Percentiles rank a stretch among this genome's conserved stretches.
Evolutionary conservation across 2,888 invertebrate genomes (phyloP).

Genomic region (Agrochola circellaris): DNA sequence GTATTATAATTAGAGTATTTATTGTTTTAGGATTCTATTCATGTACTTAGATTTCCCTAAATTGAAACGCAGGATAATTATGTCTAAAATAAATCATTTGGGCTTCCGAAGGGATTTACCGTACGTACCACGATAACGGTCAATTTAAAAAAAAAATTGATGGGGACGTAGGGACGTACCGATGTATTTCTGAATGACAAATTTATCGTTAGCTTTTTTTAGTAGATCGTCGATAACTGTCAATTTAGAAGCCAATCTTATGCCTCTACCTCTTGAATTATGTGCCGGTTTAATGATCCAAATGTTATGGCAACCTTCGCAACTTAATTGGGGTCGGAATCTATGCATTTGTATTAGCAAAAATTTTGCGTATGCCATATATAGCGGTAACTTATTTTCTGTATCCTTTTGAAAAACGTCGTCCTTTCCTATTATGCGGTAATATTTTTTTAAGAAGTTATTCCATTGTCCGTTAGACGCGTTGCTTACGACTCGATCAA

Average conservation of each 20-base stretch:
- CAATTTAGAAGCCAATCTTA: slow-evolving; percentile 94
- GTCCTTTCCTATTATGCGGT: slow-evolving; percentile 91
- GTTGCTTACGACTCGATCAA: slow-evolving; percentile 86
- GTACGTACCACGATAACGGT: not conserved
- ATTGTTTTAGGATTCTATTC: not conserved
- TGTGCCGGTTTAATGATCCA: slow-evolving; percentile 97
- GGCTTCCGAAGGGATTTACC: not conserved
- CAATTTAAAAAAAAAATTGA: not conserved
- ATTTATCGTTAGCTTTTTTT: slow-evolving; percentile 91
- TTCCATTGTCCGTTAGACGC: slow-evolving; percentile 92
- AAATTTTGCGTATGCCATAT: slow-evolving; percentile 87
- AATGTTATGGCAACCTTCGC: slow-evolving; percentile 95
- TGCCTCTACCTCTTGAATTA: slow-evolving; percentile 95
- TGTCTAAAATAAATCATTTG: not conserved
- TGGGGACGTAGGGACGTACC: slow-evolving; percentile 87
- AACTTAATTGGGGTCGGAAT: slow-evolving; percentile 91
- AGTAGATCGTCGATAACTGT: slow-evolving; percentile 93
- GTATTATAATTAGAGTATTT: not conserved
- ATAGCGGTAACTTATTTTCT: slow-evolving; percentile 79
- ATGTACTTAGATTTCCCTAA: not conserved
- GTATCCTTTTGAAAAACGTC: slow-evolving; percentile 86
- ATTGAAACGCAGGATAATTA: not conserved
- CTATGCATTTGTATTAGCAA: slow-evolving; percentile 91
- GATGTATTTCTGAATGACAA: slow-evolving; percentile 97
- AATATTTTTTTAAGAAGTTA: slow-evolving; percentile 92